These are phyloP conservation scores for Hirtodrosophila duncani DNA, from an alignment of 2,888 invertebrate species.

Conservation along the genomic window DNA sequence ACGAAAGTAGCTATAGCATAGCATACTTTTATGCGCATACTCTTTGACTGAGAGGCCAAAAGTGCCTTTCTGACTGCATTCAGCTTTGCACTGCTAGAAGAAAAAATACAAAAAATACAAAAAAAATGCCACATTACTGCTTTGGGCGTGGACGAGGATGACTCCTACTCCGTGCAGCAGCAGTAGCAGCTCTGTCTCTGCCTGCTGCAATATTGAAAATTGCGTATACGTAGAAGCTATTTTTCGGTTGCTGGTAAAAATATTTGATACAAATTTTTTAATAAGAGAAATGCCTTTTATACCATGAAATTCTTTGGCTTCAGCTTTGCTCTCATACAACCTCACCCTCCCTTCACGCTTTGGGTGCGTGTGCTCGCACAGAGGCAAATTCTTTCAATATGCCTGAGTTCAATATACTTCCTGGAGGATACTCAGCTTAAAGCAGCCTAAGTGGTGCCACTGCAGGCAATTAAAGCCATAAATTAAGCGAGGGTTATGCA, in stretches of 20 bases:
- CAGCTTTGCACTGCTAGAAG: too few species aligned
- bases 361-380: conserved; percentile 8
- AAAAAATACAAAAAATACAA: too few species aligned
- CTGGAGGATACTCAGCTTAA: conserved; percentile 32
- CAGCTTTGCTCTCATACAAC: not conserved
- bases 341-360: not conserved
- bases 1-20: too few species aligned
- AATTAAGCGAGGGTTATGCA: conserved; percentile 55
- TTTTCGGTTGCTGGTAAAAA: conserved; percentile 55
- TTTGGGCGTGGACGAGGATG: too few species aligned
- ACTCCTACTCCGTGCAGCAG: not conserved
- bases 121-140: too few species aligned
- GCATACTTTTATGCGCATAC: too few species aligned
- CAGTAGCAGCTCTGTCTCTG: conserved; percentile 17
- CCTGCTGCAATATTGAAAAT: conserved; percentile 62
- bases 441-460: conserved; percentile 9
- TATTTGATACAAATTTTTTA: conserved; percentile 69
- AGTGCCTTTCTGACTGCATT: too few species aligned
- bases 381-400: conserved; percentile 48
- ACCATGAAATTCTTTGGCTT: conserved; percentile 41
- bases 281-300: conserved; percentile 55
- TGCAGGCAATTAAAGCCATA: conserved; percentile 62
- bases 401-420: conserved; percentile 24
- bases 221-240: conserved; percentile 61
- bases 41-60: too few species aligned